Conservation (phyloP, 1,140 invertebrate species). For the Drosophila nigromelanica region DNA sequence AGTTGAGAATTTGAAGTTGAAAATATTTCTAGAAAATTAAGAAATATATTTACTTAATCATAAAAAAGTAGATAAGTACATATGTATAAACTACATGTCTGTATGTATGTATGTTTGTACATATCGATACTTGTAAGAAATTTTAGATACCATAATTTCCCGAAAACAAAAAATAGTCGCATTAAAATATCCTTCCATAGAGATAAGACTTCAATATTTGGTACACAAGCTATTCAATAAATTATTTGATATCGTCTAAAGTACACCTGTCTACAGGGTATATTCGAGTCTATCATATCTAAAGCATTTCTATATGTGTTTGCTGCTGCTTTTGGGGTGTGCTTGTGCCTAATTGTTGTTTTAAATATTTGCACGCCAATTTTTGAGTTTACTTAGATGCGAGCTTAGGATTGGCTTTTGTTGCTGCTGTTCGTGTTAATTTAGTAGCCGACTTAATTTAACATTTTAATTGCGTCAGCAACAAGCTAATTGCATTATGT, state of each 20-base stretch:
- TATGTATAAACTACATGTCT: too few relatives aligned
- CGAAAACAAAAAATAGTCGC: neutral
- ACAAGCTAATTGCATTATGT: conserved; percentile 35
- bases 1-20: neutral
- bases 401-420: conserved; percentile 33
- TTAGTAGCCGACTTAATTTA: conserved; percentile 58
- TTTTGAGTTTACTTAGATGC: conserved; percentile 22
- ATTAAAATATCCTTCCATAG: too few relatives aligned
- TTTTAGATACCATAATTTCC: too few relatives aligned
- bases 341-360: conserved; percentile 61
- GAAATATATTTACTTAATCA: too few relatives aligned
- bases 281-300: conserved; percentile 22
- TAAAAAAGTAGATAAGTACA: too few relatives aligned
- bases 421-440: conserved; percentile 50
- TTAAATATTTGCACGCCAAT: conserved; percentile 66
- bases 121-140: too few relatives aligned
- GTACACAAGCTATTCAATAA: too few relatives aligned
- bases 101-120: too few relatives aligned
- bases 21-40: too few relatives aligned
- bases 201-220: too few relatives aligned
- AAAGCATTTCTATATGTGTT: conserved; percentile 30
- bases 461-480: conserved; percentile 63
- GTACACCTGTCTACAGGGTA: conserved; percentile 23
- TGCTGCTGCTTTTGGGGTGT: conserved; percentile 57
- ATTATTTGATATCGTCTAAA: too few relatives aligned